Evolutionary conservation across 2,113 vertebrate genomes (phyloP).

Genomic region (Ceyx margarethae): DNA sequence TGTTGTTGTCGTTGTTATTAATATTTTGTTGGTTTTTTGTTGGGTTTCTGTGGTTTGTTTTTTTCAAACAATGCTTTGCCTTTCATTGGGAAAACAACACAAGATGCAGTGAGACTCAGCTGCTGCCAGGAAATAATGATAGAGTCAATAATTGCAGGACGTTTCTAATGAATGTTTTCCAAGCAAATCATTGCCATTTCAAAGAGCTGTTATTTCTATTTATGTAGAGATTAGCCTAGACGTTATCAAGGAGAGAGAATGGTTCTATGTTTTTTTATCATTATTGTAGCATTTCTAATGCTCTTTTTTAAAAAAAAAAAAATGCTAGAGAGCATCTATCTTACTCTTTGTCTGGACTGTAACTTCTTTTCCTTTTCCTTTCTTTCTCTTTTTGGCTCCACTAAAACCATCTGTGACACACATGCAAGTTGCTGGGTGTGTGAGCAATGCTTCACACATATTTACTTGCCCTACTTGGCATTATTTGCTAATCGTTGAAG

Average conservation of each 20-base stretch:
- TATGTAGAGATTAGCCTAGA: constrained; percentile 31
- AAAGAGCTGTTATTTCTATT: constrained; percentile 59
- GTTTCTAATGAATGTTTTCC: constrained; percentile 68
- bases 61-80: background rate
- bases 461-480: constrained; percentile 40
- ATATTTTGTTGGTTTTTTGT: background rate
- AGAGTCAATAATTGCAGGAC: constrained; percentile 65
- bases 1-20: background rate
- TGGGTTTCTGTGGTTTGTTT: background rate
- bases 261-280: background rate
- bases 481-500: constrained; percentile 48
- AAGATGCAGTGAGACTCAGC: background rate
- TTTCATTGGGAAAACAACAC: constrained; percentile 15
- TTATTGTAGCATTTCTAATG: background rate
- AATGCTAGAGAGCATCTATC: background rate
- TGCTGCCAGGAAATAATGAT: constrained; percentile 66
- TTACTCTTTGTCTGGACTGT: background rate
- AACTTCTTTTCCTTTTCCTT: constrained; percentile 26
- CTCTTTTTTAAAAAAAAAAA: background rate
- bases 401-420: constrained; percentile 19
- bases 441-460: constrained; percentile 4
- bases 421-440: background rate
- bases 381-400: constrained; percentile 13
- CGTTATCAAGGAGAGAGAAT: background rate
- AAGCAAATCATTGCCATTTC: constrained; percentile 70